phyloP scores from a whole-genome alignment of 2,113 vertebrate species.

The Crotophaga sulcirostris region DNA sequence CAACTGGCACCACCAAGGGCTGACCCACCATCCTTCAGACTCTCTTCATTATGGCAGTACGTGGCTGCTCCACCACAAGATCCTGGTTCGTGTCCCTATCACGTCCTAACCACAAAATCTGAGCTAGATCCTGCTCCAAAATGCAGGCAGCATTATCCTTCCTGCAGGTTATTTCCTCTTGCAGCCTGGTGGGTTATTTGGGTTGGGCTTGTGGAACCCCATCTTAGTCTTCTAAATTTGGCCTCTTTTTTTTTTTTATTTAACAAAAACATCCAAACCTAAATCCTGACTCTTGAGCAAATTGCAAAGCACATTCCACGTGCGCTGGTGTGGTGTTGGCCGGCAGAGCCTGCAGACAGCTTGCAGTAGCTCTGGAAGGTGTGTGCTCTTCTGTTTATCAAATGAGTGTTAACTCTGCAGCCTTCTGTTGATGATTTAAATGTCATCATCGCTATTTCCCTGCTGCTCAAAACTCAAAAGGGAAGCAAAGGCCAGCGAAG shows the following conservation, averaged over 20 bases:
- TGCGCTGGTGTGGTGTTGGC: not conserved
- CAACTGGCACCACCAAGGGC: rapidly evolving
- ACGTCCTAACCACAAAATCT: rapidly evolving
- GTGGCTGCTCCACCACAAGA: not conserved
- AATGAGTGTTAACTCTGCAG: constrained; percentile 22
- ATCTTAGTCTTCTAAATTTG: not conserved
- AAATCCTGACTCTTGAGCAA: not conserved
- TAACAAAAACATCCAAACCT: not conserved
- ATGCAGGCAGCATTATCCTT: rapidly evolving
- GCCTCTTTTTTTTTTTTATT: not conserved
- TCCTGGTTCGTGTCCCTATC: not conserved
- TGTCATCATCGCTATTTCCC: not conserved
- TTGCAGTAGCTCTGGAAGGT: constrained; percentile 48
- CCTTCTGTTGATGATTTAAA: constrained; percentile 47
- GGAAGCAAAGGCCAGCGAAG: not conserved
- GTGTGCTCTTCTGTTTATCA: constrained; percentile 15
- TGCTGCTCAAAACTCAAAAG: not conserved
- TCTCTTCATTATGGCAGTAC: not conserved
- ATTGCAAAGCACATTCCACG: not conserved
- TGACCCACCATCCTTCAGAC: not conserved
- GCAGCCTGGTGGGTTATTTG: not conserved
- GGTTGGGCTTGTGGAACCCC: not conserved
- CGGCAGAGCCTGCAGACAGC: not conserved
- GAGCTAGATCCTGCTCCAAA: not conserved
- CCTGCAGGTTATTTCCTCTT: not conserved